These are phyloP conservation scores for Metaphire vulgaris DNA, from an alignment of 1,140 invertebrate genomes.

Conservation along the genomic window DNA sequence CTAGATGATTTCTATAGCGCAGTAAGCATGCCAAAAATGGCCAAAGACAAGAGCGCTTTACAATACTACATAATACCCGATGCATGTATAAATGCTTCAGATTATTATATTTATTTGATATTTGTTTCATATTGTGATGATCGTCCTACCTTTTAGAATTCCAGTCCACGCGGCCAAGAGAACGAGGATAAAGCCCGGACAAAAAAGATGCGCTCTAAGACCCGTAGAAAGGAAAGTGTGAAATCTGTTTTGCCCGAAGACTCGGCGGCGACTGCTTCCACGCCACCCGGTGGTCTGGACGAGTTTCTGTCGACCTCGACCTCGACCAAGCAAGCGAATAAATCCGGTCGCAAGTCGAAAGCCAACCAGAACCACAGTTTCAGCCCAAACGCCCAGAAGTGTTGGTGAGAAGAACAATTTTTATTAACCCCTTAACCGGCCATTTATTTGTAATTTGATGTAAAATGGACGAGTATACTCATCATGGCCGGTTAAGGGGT, in stretches of 20 bases:
- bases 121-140: too few relatives aligned
- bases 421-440: too few relatives aligned
- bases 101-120: too few relatives aligned
- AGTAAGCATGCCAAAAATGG: too few relatives aligned
- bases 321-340: slow-evolving; percentile 13
- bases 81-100: too few relatives aligned
- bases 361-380: not conserved
- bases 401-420: not conserved
- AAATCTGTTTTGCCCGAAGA: slow-evolving; percentile 15
- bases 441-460: too few relatives aligned
- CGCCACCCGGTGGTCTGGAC: not conserved
- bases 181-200: slow-evolving; percentile 29
- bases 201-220: slow-evolving; percentile 42
- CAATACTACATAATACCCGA: too few relatives aligned
- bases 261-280: not conserved
- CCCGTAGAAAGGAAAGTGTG: slow-evolving; percentile 31
- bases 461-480: too few relatives aligned
- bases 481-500: too few relatives aligned
- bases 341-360: slow-evolving; percentile 16
- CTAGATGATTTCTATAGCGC: too few relatives aligned
- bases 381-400: not conserved
- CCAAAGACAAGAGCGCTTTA: too few relatives aligned
- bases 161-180: slow-evolving; percentile 36
- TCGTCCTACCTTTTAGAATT: too few relatives aligned
- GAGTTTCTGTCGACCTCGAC: not conserved